Conservation (phyloP, 2,888 invertebrate species). For the Rhabditophanes sp. region DNA sequence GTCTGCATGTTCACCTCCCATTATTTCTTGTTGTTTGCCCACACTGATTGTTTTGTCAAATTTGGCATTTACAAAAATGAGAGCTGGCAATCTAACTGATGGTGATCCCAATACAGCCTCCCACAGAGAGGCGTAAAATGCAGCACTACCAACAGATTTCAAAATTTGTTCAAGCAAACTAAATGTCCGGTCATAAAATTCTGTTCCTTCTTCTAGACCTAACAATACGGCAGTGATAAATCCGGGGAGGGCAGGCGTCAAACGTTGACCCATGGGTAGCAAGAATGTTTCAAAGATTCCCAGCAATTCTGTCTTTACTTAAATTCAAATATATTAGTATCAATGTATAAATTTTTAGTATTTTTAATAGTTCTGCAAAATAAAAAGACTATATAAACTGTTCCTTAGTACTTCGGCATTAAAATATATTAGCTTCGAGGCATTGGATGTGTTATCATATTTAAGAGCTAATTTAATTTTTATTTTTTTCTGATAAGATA, state of each 20-base stretch:
- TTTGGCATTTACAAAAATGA: slow-evolving; percentile 62
- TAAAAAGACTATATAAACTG: too few species aligned
- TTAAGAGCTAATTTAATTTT: too few species aligned
- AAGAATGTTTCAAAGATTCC: slow-evolving; percentile 71
- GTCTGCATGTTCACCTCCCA: slow-evolving; percentile 63
- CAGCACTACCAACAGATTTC: slow-evolving; percentile 56
- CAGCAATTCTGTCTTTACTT: slow-evolving; percentile 65
- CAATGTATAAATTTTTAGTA: too few species aligned
- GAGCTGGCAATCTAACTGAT: slow-evolving; percentile 63
- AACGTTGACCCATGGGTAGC: slow-evolving; percentile 61
- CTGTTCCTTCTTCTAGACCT: slow-evolving; percentile 50
- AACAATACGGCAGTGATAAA: slow-evolving; percentile 71
- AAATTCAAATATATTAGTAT: slow-evolving; percentile 43
- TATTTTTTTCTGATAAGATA: too few species aligned
- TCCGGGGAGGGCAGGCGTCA: slow-evolving; percentile 67
- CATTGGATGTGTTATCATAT: too few species aligned
- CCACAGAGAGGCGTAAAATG: slow-evolving; percentile 76
- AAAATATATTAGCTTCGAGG: too few species aligned
- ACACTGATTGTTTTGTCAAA: slow-evolving; percentile 63
- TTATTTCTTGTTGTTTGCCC: slow-evolving; percentile 65
- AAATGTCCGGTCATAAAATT: slow-evolving; percentile 37
- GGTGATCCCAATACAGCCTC: slow-evolving; percentile 66
- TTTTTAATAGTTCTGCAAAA: too few species aligned
- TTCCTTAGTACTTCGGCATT: slow-evolving; percentile 13
- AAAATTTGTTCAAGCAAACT: slow-evolving; percentile 27